These are phyloP conservation scores for Cephus rjabovi DNA, from an alignment of 2,888 invertebrate species.

Conservation along the genomic window DNA sequence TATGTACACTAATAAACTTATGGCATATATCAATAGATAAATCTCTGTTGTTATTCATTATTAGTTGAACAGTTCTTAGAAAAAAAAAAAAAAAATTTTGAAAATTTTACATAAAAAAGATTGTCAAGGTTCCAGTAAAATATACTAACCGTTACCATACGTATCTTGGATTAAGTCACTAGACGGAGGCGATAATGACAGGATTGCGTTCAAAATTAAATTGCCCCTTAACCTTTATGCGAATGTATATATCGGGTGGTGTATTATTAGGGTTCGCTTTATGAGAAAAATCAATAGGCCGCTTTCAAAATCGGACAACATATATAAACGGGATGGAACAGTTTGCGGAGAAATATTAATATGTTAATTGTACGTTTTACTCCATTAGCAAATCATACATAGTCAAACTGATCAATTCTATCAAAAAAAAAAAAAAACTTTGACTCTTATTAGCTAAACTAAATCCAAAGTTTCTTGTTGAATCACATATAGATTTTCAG, in stretches of 20 bases:
- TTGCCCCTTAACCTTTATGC: constrained; percentile 1
- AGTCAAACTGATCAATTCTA: neutral
- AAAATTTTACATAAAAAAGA: neutral
- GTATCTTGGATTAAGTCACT: neutral
- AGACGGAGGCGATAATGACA: neutral
- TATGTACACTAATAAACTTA: neutral
- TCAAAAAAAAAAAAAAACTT: neutral
- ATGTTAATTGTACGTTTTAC: neutral
- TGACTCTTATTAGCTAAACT: neutral
- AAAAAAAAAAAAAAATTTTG: neutral
- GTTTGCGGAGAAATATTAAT: neutral
- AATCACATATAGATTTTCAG: neutral
- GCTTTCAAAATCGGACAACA: neutral
- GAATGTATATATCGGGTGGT: neutral
- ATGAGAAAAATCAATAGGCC: neutral
- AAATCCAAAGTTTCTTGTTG: neutral
- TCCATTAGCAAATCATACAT: neutral
- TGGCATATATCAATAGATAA: neutral
- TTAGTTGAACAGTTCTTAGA: neutral
- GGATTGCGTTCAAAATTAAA: neutral
- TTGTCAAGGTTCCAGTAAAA: neutral
- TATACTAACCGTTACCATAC: neutral
- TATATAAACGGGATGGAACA: neutral
- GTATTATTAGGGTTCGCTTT: neutral
- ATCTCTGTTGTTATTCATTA: neutral